A percentile compares a stretch with the other conserved stretches of the same genome.
Conservation (phyloP, 2,113 vertebrate species). For the Nipponia nippon region DNA sequence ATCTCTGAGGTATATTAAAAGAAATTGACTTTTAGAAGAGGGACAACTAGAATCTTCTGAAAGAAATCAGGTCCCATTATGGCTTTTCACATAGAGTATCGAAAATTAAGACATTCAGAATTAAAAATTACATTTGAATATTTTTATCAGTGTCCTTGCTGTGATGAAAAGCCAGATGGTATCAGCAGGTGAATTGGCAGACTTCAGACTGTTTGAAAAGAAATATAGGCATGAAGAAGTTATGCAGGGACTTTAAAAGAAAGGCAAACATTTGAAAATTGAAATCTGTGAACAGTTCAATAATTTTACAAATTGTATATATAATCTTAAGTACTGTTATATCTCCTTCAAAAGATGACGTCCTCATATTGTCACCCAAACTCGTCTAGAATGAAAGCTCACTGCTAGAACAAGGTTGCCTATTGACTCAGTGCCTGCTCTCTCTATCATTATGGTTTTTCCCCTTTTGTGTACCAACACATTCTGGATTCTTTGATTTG, state of each 20-base stretch:
- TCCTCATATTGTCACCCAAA: not conserved
- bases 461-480: not conserved
- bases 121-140: not conserved
- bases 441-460: not conserved
- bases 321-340: not conserved
- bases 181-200: not conserved
- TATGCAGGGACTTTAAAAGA: not conserved
- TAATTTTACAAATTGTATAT: not conserved
- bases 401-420: not conserved
- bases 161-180: not conserved
- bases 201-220: not conserved
- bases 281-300: not conserved
- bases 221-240: not conserved
- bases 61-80: not conserved
- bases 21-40: not conserved
- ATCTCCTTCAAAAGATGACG: not conserved
- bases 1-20: not conserved
- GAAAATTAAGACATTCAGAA: not conserved
- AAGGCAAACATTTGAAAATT: not conserved
- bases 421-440: not conserved
- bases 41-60: not conserved
- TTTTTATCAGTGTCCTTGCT: not conserved
- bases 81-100: not conserved
- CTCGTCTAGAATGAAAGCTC: not conserved
- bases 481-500: not conserved